These are phyloP conservation scores for Rhinoraja longicauda DNA, from an alignment of 2,797 vertebrate species.

Conservation along the genomic window DNA sequence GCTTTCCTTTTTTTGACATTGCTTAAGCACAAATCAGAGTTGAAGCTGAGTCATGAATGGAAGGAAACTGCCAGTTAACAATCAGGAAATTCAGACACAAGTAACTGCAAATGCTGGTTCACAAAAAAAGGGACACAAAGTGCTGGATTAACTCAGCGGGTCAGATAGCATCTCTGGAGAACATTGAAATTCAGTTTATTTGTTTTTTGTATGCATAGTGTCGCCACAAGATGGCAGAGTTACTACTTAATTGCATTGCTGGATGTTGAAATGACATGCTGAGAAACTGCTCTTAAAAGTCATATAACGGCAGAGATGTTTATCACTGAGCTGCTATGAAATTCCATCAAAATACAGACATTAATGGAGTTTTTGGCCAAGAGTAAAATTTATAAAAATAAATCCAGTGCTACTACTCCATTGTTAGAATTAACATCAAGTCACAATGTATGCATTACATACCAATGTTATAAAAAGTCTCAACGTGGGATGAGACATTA, in stretches of 20 bases:
- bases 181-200: not conserved
- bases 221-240: slow-evolving; percentile 27
- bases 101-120: too few species aligned
- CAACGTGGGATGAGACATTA: not conserved
- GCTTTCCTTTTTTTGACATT: too few species aligned
- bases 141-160: too few species aligned
- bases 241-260: not conserved
- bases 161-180: too few species aligned
- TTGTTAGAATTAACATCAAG: not conserved
- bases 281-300: not conserved
- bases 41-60: too few species aligned
- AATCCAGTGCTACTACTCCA: not conserved
- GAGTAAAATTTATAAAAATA: not conserved
- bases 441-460: not conserved
- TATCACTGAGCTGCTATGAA: not conserved
- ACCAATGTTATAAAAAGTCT: not conserved
- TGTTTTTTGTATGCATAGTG: not conserved
- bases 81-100: too few species aligned
- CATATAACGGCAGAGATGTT: not conserved
- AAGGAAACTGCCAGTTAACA: too few species aligned
- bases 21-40: too few species aligned
- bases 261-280: not conserved
- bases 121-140: too few species aligned
- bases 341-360: not conserved
- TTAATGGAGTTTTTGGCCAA: not conserved